These are phyloP conservation scores for Muntiacus reevesi DNA, from an alignment of 2,113 vertebrate genomes.

Conservation along the genomic window DNA sequence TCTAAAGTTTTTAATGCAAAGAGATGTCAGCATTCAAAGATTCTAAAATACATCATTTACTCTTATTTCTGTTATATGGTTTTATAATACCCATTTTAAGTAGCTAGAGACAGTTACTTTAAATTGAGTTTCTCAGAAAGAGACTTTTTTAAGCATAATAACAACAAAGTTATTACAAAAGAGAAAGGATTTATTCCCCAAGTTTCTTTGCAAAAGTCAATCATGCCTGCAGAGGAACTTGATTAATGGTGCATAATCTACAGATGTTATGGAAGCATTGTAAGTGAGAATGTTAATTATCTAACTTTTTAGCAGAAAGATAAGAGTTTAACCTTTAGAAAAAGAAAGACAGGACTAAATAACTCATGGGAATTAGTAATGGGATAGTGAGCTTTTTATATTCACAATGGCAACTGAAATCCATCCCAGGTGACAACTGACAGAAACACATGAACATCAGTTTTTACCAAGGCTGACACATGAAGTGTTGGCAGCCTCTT, in stretches of 20 bases:
- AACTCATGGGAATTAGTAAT: slow-evolving; percentile 75
- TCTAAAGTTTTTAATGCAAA: slow-evolving; percentile 43
- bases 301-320: slow-evolving; percentile 75
- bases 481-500: slow-evolving; percentile 51
- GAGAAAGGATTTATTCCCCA: slow-evolving; percentile 55
- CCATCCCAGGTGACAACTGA: slow-evolving; percentile 75
- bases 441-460: slow-evolving; percentile 73
- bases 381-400: slow-evolving; percentile 69
- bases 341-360: slow-evolving; percentile 71
- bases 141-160: slow-evolving; percentile 54
- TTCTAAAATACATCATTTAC: slow-evolving; percentile 23
- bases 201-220: slow-evolving; percentile 69
- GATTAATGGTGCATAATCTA: slow-evolving; percentile 75
- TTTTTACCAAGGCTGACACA: slow-evolving; percentile 64
- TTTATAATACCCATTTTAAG: slow-evolving; percentile 44
- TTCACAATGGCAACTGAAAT: slow-evolving; percentile 74
- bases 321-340: slow-evolving; percentile 74
- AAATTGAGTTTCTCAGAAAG: slow-evolving; percentile 48
- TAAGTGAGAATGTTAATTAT: slow-evolving; percentile 81
- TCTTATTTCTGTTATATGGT: slow-evolving; percentile 25
- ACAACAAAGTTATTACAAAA: slow-evolving; percentile 69
- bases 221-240: slow-evolving; percentile 68
- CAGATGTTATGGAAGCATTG: slow-evolving; percentile 52
- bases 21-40: slow-evolving; percentile 43
- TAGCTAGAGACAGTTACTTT: slow-evolving; percentile 26